Evolutionary conservation across 2,888 invertebrate genomes (phyloP).

Genomic region (Alviniconcha strummeri): DNA sequence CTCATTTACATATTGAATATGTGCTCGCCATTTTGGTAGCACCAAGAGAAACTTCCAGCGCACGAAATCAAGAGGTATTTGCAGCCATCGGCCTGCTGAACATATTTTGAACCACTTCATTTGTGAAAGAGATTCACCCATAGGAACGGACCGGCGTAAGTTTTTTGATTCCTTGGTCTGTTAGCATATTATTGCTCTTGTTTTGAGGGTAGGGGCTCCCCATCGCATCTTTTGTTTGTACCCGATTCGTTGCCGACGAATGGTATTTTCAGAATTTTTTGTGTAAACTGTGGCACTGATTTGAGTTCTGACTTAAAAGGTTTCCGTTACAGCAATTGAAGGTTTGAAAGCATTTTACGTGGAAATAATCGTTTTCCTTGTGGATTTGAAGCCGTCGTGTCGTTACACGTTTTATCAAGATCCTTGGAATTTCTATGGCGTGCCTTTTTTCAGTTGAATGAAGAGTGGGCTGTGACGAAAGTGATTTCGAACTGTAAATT

Average conservation of each 20-base stretch:
- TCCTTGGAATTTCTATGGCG: slow-evolving; percentile 17
- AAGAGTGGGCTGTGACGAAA: neutral
- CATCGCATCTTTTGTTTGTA: slow-evolving; percentile 37
- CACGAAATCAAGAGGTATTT: slow-evolving; percentile 59
- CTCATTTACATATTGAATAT: slow-evolving; percentile 66
- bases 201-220: slow-evolving; percentile 25
- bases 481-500: too few species aligned
- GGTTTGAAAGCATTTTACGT: neutral
- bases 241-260: slow-evolving; percentile 22
- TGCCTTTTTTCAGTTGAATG: slow-evolving; percentile 22
- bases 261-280: neutral
- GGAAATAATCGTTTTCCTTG: too few species aligned
- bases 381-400: neutral
- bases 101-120: slow-evolving; percentile 56
- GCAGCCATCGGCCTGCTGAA: slow-evolving; percentile 55
- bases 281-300: too few species aligned
- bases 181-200: slow-evolving; percentile 22
- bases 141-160: slow-evolving; percentile 71
- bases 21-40: slow-evolving; percentile 67
- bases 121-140: slow-evolving; percentile 56
- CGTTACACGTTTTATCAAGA: slow-evolving; percentile 20
- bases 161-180: slow-evolving; percentile 39
- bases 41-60: slow-evolving; percentile 43
- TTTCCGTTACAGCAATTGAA: too few species aligned
- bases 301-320: too few species aligned